Evolutionary conservation across 2,113 vertebrate species (phyloP).

Genomic region (Silurus asotus): DNA sequence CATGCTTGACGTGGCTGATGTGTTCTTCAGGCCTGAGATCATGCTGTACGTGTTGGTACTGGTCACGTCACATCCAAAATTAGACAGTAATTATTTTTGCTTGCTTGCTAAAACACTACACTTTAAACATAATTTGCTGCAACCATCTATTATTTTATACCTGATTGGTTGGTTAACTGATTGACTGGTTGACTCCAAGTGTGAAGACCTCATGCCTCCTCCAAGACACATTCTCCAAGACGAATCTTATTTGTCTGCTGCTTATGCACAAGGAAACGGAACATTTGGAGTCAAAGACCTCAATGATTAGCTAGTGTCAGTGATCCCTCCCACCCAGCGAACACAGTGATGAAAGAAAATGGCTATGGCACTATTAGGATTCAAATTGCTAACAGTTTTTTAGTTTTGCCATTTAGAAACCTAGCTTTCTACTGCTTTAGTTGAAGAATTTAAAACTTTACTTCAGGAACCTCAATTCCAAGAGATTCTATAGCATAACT

Average conservation of each 20-base stretch:
- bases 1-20: neutral
- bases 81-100: slow-evolving; percentile 2
- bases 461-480: neutral
- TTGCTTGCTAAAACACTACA: neutral
- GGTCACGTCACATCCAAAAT: neutral
- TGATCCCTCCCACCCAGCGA: neutral
- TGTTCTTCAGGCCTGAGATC: neutral
- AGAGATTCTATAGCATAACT: no score
- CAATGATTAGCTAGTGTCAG: neutral
- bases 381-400: neutral
- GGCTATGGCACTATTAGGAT: neutral
- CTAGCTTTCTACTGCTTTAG: neutral
- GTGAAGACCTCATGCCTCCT: neutral
- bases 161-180: neutral
- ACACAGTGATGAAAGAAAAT: neutral
- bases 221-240: neutral
- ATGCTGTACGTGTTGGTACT: neutral
- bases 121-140: neutral
- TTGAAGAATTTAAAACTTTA: neutral
- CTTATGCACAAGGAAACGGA: neutral
- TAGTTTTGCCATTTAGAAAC: neutral
- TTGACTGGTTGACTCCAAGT: neutral
- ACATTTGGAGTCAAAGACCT: neutral
- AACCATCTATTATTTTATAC: neutral
- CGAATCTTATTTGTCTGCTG: neutral